These are phyloP conservation scores for Trichosurus vulpecula DNA, from an alignment of 2,797 vertebrate genomes.

Conservation along the genomic window DNA sequence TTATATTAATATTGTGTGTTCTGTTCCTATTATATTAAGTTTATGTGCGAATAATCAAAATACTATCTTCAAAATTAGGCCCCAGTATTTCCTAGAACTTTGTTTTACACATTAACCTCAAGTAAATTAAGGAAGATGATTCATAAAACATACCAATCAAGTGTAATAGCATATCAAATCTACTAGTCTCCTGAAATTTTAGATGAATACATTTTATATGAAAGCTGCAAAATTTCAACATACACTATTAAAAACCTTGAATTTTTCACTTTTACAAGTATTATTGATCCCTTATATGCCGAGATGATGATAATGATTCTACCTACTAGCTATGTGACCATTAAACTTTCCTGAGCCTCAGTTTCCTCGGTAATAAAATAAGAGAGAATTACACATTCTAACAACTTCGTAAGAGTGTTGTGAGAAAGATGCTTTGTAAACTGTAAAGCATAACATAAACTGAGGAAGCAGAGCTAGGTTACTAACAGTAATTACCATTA, in stretches of 20 bases:
- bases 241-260: neutral
- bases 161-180: neutral
- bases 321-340: neutral
- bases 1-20: neutral
- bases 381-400: neutral
- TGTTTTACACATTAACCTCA: neutral
- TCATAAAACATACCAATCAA: neutral
- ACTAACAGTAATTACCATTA: neutral
- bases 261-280: conserved; percentile 33
- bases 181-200: neutral
- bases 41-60: neutral
- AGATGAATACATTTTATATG: neutral
- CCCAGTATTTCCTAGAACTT: neutral
- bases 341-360: neutral
- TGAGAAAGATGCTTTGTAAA: neutral
- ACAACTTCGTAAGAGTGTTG: neutral
- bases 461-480: neutral
- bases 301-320: conserved; percentile 24
- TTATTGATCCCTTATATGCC: conserved; percentile 10
- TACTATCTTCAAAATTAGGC: neutral
- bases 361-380: neutral
- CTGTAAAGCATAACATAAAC: neutral
- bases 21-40: neutral
- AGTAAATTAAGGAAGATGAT: neutral
- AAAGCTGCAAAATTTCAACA: neutral